Evolutionary conservation across 1,140 invertebrate species (phyloP).

Genomic region (Metopolophium dirhodum): DNA sequence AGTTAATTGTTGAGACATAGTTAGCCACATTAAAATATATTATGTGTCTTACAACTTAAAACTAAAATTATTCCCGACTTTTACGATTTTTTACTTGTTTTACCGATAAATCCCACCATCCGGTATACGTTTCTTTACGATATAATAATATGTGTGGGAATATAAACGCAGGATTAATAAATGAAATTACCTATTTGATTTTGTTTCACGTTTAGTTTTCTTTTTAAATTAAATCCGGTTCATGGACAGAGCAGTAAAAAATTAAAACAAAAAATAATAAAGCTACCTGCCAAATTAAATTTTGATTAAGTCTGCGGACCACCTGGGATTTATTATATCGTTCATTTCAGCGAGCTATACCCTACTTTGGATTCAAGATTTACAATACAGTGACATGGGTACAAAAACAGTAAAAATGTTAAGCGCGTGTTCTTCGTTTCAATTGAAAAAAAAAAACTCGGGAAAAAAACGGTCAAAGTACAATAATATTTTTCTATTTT

Average conservation of each 20-base stretch:
- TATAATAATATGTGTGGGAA: too few species aligned
- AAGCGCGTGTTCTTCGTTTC: neutral
- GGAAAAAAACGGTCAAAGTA: neutral
- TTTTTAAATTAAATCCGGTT: neutral
- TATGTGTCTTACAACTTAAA: neutral
- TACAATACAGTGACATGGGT: neutral
- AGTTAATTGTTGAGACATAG: too few species aligned
- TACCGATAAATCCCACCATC: neutral
- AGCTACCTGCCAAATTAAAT: neutral
- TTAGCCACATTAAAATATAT: too few species aligned
- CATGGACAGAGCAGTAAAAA: neutral
- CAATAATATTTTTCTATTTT: too few species aligned
- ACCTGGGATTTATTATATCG: neutral
- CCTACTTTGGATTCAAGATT: neutral
- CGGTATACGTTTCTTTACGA: neutral
- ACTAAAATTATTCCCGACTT: neutral
- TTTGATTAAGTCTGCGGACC: neutral
- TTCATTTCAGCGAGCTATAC: neutral
- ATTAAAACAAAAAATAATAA: conserved; percentile 1
- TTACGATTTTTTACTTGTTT: neutral
- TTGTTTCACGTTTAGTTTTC: neutral
- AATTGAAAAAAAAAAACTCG: neutral
- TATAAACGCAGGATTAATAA: neutral
- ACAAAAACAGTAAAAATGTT: neutral
- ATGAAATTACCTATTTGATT: neutral